Conservation (phyloP, 2,888 invertebrate genomes). For the Odontocolon sp. region DNA sequence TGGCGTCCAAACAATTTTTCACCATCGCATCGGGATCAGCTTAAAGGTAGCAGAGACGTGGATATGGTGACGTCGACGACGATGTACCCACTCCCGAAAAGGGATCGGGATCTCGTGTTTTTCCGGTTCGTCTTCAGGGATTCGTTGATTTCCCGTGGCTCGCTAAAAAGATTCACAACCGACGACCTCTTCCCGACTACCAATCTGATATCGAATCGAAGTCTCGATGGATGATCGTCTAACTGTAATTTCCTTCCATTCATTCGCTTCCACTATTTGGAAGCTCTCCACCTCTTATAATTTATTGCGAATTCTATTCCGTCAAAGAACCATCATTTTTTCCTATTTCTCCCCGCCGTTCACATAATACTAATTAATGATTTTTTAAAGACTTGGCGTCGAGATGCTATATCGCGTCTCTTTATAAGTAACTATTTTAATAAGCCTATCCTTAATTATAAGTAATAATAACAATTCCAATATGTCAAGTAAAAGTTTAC, state of each 20-base stretch:
- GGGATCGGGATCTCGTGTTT: slow-evolving; percentile 40
- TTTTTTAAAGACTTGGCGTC: too few species aligned
- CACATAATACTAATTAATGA: too few species aligned
- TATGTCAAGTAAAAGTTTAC: too few species aligned
- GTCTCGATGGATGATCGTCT: slow-evolving; percentile 30
- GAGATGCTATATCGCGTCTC: too few species aligned
- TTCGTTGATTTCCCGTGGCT: slow-evolving; percentile 59
- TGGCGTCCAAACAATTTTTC: slow-evolving; percentile 49
- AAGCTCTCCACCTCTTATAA: too few species aligned
- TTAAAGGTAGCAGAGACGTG: slow-evolving; percentile 8
- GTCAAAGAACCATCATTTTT: too few species aligned
- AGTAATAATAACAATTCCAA: too few species aligned
- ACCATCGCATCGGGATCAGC: slow-evolving; percentile 47
- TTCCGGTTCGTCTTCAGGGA: slow-evolving; percentile 44
- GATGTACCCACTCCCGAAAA: slow-evolving; percentile 21
- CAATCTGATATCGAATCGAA: slow-evolving; percentile 8
- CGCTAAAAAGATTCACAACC: slow-evolving; percentile 43
- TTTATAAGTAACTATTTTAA: too few species aligned
- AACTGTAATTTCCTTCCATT: slow-evolving; percentile 13
- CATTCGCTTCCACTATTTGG: too few species aligned
- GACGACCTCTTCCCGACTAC: neutral
- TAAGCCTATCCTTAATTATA: too few species aligned
- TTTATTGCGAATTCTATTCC: too few species aligned
- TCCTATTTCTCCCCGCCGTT: too few species aligned
- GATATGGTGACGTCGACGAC: slow-evolving; percentile 14